Evolutionary conservation across 2,113 vertebrate species (phyloP).

Genomic region (Callocephalon fimbriatum): DNA sequence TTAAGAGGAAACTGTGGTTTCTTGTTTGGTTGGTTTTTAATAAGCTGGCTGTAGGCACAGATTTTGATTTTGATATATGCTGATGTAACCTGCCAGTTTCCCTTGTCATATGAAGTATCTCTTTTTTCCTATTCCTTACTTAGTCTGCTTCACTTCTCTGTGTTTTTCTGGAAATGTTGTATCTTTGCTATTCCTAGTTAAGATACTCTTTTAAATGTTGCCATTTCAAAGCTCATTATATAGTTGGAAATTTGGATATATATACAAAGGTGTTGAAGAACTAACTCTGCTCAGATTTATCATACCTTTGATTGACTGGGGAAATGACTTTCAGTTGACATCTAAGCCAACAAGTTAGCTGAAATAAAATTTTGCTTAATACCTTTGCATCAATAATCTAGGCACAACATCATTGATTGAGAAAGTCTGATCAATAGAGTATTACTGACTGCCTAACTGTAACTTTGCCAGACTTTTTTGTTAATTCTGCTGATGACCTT

Average conservation of each 20-base stretch:
- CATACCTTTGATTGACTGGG: constrained; percentile 81
- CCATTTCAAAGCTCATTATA: constrained; percentile 59
- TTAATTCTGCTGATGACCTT: constrained; percentile 85
- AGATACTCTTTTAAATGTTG: constrained; percentile 54
- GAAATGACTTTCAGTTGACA: constrained; percentile 88
- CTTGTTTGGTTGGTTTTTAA: not conserved
- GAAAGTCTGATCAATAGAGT: constrained; percentile 86
- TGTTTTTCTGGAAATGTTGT: not conserved
- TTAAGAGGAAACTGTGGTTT: not conserved
- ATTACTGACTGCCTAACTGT: constrained; percentile 84
- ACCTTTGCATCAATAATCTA: constrained; percentile 87
- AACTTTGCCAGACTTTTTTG: constrained; percentile 82
- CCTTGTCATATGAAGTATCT: not conserved
- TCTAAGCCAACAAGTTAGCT: constrained; percentile 86
- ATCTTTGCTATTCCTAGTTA: not conserved
- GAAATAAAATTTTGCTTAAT: constrained; percentile 90
- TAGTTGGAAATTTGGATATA: constrained; percentile 54
- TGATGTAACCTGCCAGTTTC: not conserved
- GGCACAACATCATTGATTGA: constrained; percentile 84
- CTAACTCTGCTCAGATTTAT: constrained; percentile 77
- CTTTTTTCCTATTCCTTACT: not conserved
- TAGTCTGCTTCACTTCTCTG: not conserved
- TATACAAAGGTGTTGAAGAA: constrained; percentile 62
- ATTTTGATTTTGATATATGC: not conserved
- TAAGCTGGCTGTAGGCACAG: not conserved